Conservation (phyloP, 2,797 vertebrate species). For the Phoebastria nigripes region DNA sequence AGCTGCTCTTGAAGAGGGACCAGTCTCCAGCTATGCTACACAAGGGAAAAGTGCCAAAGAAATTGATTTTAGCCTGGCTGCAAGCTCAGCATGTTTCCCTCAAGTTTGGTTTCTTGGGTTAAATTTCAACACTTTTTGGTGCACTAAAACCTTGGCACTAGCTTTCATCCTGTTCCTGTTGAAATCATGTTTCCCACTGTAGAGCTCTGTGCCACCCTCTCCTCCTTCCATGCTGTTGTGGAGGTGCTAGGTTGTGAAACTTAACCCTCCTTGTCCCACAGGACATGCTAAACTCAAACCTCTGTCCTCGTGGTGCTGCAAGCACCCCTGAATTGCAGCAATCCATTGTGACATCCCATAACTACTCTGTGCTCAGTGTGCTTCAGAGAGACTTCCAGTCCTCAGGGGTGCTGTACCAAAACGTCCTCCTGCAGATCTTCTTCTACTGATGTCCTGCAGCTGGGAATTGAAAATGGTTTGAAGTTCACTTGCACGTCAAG, state of each 20-base stretch:
- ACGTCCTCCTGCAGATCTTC: not conserved
- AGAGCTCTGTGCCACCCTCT: not conserved
- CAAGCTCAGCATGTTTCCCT: not conserved
- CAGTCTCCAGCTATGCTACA: not conserved
- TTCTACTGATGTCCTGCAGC: not conserved
- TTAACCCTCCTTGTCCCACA: not conserved
- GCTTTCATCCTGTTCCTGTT: not conserved
- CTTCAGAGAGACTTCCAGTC: not conserved
- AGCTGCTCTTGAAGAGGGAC: not conserved
- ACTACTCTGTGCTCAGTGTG: rapidly evolving
- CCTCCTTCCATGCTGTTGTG: not conserved
- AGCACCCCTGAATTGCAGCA: not conserved
- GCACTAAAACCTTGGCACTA: not conserved
- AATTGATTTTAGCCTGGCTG: not conserved
- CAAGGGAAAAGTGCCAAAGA: not conserved
- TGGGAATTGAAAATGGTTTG: not conserved
- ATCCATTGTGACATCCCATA: not conserved
- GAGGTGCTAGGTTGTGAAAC: not conserved
- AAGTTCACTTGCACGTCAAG: not conserved
- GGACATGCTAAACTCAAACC: not conserved
- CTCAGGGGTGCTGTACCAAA: not conserved
- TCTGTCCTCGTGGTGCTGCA: not conserved
- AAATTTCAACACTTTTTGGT: not conserved
- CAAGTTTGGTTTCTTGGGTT: not conserved
- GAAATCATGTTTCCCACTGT: not conserved